A percentile compares a stretch with the other conserved stretches of the same genome.
These are phyloP conservation scores for Eumaeus atala DNA, from an alignment of 1,140 invertebrate genomes.

Conservation along the genomic window DNA sequence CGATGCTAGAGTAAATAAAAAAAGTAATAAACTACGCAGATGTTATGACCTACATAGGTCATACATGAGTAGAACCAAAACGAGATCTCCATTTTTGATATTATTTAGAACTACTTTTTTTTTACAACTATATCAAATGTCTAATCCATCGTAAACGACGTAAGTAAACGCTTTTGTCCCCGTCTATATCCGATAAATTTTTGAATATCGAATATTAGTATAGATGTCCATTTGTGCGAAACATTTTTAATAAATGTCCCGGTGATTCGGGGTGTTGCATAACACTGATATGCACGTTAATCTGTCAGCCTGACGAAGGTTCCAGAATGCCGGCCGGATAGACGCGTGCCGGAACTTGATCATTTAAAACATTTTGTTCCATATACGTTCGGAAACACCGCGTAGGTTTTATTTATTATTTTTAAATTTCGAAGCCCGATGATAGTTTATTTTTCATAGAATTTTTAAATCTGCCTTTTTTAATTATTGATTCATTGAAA, in stretches of 20 bases:
- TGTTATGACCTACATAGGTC: too few relatives aligned
- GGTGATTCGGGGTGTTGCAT: slow-evolving; percentile 40
- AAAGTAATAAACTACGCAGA: too few relatives aligned
- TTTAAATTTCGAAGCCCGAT: too few relatives aligned
- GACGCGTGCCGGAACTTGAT: slow-evolving; percentile 54
- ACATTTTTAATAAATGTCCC: slow-evolving; percentile 35
- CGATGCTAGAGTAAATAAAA: too few relatives aligned
- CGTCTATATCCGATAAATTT: slow-evolving; percentile 8
- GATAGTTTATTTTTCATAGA: too few relatives aligned
- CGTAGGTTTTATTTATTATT: too few relatives aligned
- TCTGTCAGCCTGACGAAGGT: slow-evolving; percentile 68
- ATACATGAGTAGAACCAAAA: too few relatives aligned
- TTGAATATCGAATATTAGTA: slow-evolving; percentile 23
- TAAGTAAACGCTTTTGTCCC: background rate
- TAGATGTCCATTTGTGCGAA: slow-evolving; percentile 12
- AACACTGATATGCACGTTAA: slow-evolving; percentile 49
- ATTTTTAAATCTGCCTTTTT: too few relatives aligned
- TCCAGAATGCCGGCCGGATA: slow-evolving; percentile 32
- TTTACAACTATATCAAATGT: background rate
- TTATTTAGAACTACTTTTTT: background rate
- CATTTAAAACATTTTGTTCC: slow-evolving; percentile 39
- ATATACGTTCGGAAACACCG: too few relatives aligned
- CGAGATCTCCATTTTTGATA: too few relatives aligned
- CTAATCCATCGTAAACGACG: background rate
- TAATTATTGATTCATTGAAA: too few relatives aligned